Evolutionary conservation across 1,140 invertebrate species (phyloP).

Genomic region (Caenorhabditis tropicalis): DNA sequence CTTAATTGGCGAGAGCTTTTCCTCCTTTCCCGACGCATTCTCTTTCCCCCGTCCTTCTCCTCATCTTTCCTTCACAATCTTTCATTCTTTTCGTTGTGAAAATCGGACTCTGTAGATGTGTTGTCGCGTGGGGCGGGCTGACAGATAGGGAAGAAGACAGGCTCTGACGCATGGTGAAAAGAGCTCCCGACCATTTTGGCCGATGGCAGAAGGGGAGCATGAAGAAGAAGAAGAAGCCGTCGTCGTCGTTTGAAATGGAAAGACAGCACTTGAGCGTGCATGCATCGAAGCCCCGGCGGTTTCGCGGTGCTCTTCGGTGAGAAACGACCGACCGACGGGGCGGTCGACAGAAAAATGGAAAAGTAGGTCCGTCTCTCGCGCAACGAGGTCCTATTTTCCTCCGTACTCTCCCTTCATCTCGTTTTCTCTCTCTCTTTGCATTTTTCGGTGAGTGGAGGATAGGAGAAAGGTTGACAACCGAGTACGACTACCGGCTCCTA

Average conservation of each 20-base stretch:
- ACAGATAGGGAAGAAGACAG: background rate
- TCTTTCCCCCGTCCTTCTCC: background rate
- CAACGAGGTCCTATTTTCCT: conserved; percentile 20
- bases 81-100: conserved; percentile 14
- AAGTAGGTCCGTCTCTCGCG: conserved; percentile 34
- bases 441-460: conserved; percentile 1
- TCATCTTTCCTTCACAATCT: background rate
- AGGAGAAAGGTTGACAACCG: conserved; percentile 24
- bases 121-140: background rate
- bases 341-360: conserved; percentile 28
- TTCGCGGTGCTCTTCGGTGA: conserved; percentile 37
- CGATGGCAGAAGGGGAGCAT: background rate
- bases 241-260: conserved; percentile 37
- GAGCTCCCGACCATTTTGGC: conserved; percentile 33
- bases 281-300: conserved; percentile 30
- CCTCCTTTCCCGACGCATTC: background rate
- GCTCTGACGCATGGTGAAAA: conserved; percentile 37
- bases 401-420: background rate
- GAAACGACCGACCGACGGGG: conserved; percentile 3
- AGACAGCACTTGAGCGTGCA: conserved; percentile 41
- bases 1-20: conserved; percentile 35
- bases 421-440: background rate
- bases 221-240: conserved; percentile 33
- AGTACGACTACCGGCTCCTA: conserved; percentile 10
- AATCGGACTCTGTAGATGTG: conserved; percentile 23